Conservation (phyloP, 1,140 invertebrate species). For the Zaprionus inermis region DNA sequence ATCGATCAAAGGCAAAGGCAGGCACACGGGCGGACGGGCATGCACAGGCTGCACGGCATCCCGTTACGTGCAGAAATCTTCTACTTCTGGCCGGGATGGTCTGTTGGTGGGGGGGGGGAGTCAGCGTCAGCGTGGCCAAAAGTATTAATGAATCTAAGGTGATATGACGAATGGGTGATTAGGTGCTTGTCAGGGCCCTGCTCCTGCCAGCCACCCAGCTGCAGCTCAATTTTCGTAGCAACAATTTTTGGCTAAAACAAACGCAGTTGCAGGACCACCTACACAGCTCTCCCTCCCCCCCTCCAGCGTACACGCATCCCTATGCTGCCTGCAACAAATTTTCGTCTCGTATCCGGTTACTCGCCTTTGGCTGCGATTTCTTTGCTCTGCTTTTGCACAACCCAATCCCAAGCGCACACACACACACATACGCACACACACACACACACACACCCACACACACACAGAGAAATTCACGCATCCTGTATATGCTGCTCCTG, state of each 20-base stretch:
- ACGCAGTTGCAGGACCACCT: constrained; percentile 6
- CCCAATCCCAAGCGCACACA: constrained; percentile 35
- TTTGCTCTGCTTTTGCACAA: constrained; percentile 70
- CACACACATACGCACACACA: constrained; percentile 39
- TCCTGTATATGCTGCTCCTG: background rate
- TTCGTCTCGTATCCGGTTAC: constrained; percentile 31
- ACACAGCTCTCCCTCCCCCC: background rate
- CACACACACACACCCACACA: constrained; percentile 33
- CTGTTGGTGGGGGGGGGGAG: background rate
- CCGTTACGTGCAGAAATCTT: constrained; percentile 24
- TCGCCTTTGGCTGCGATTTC: constrained; percentile 69
- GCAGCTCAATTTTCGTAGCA: constrained; percentile 43
- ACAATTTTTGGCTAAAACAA: constrained; percentile 34
- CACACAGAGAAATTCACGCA: constrained; percentile 1
- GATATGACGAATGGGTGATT: constrained; percentile 81
- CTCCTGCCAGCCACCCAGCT: background rate
- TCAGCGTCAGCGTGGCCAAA: constrained; percentile 29
- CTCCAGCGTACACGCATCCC: background rate
- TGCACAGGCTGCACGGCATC: constrained; percentile 30
- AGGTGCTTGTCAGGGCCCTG: constrained; percentile 62
- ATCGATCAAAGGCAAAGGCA: constrained; percentile 42
- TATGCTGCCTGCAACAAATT: constrained; percentile 30
- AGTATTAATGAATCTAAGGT: constrained; percentile 77
- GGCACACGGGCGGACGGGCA: too few relatives aligned
- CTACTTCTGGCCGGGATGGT: background rate